phyloP scores from a whole-genome alignment of 37 sponge, comb jelly and placozoan species.

The Bolinopsis microptera region DNA sequence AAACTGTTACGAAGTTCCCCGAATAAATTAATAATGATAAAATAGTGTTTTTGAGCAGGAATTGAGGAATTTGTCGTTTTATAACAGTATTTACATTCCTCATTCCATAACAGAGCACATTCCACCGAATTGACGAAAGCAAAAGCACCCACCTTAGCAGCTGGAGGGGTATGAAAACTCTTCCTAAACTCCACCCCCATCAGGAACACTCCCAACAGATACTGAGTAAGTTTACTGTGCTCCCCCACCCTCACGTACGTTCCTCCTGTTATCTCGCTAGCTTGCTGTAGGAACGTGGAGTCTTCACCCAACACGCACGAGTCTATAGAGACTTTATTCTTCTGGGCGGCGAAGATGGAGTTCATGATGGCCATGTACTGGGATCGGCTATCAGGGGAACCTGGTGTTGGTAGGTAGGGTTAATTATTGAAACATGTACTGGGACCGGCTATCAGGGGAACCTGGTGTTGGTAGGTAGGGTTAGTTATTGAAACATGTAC shows the following conservation, averaged over 20 bases:
- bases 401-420: not conserved
- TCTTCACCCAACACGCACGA: slow-evolving; percentile 83
- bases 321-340: slow-evolving; percentile 88
- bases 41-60: no score
- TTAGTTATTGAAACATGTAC: no score
- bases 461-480: no score
- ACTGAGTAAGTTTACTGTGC: slow-evolving; percentile 76
- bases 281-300: slow-evolving; percentile 92
- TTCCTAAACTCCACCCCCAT: slow-evolving; percentile 66
- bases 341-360: slow-evolving; percentile 95
- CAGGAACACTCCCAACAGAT: slow-evolving; percentile 68
- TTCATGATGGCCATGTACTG: slow-evolving; percentile 88
- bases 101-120: no score
- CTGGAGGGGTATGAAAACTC: slow-evolving; percentile 16
- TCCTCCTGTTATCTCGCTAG: slow-evolving; percentile 90
- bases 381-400: slow-evolving; percentile 71
- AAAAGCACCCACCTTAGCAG: slow-evolving; percentile 23
- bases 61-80: no score
- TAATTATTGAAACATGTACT: no score
- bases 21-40: no score
- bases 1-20: no score
- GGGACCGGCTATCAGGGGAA: no score
- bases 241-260: slow-evolving; percentile 76
- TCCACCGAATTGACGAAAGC: no score
- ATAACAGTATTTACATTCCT: no score